These are phyloP conservation scores for Myzus persicae DNA, from an alignment of 1,140 invertebrate species.

Conservation along the genomic window DNA sequence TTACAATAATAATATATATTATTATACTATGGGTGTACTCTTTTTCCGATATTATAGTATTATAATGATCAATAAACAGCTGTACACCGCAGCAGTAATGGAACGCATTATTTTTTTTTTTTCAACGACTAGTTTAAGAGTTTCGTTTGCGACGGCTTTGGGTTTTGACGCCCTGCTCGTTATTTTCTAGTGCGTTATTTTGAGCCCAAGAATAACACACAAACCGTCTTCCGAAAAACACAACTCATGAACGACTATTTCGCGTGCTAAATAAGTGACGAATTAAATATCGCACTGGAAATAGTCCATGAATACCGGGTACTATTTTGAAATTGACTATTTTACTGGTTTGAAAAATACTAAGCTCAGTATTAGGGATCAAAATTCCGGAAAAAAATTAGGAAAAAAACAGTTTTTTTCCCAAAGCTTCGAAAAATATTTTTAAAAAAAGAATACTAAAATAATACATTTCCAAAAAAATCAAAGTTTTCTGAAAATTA, in stretches of 20 bases:
- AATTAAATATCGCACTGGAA: neutral
- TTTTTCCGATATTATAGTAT: neutral
- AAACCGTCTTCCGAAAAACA: neutral
- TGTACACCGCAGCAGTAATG: neutral
- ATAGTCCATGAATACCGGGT: neutral
- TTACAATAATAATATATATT: neutral
- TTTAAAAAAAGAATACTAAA: too few relatives aligned
- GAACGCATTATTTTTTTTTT: neutral
- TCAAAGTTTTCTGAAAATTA: too few relatives aligned
- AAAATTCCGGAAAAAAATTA: too few relatives aligned
- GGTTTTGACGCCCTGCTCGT: neutral
- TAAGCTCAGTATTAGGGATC: too few relatives aligned
- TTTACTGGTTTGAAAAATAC: neutral
- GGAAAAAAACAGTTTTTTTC: too few relatives aligned
- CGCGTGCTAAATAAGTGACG: neutral
- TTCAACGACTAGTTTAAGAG: neutral
- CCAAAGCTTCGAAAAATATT: too few relatives aligned
- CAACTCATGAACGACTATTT: neutral
- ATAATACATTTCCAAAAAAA: too few relatives aligned
- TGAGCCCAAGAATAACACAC: neutral
- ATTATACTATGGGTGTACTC: too few relatives aligned
- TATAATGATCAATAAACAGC: neutral
- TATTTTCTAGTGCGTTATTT: neutral
- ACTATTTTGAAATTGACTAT: neutral
- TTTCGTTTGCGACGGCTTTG: neutral